Evolutionary conservation across 2,888 invertebrate genomes (phyloP).

Genomic region (Ectobius pallidus): DNA sequence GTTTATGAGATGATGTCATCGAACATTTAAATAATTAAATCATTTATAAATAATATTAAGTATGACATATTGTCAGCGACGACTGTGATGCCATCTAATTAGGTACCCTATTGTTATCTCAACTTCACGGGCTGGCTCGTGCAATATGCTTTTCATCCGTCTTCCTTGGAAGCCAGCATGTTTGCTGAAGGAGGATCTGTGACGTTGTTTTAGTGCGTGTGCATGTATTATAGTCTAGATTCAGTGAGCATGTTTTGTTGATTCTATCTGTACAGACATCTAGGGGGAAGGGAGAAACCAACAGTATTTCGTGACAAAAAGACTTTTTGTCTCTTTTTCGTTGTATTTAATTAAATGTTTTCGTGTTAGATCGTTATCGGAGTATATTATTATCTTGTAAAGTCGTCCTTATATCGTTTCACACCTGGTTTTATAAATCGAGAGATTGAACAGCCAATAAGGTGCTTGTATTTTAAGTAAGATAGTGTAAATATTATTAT

Average conservation of each 20-base stretch:
- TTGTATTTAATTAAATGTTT: not conserved
- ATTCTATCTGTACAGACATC: not conserved
- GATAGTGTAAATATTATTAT: not conserved
- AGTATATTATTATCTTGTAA: not conserved
- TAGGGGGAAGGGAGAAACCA: not conserved
- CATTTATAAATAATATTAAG: conserved; percentile 28
- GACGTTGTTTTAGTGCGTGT: conserved; percentile 2
- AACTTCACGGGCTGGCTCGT: conserved; percentile 37
- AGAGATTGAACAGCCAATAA: not conserved
- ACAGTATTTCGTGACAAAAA: conserved; percentile 10
- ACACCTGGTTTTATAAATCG: not conserved
- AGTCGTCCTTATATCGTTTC: not conserved
- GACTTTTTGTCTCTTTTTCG: not conserved
- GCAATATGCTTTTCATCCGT: conserved; percentile 27
- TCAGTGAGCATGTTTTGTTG: not conserved
- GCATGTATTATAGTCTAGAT: not conserved
- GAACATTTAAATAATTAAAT: not conserved
- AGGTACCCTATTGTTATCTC: too few species aligned
- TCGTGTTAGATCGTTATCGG: not conserved
- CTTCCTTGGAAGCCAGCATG: conserved; percentile 3
- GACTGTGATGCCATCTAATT: conserved; percentile 42
- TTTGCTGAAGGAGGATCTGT: not conserved
- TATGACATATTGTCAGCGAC: conserved; percentile 44
- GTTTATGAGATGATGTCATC: conserved; percentile 27
- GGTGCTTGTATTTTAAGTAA: not conserved